A percentile compares a stretch with the other conserved stretches of the same genome.
These are phyloP conservation scores for Taeniopygia guttata DNA, from an alignment of 2,797 vertebrate species.

Conservation along the genomic window DNA sequence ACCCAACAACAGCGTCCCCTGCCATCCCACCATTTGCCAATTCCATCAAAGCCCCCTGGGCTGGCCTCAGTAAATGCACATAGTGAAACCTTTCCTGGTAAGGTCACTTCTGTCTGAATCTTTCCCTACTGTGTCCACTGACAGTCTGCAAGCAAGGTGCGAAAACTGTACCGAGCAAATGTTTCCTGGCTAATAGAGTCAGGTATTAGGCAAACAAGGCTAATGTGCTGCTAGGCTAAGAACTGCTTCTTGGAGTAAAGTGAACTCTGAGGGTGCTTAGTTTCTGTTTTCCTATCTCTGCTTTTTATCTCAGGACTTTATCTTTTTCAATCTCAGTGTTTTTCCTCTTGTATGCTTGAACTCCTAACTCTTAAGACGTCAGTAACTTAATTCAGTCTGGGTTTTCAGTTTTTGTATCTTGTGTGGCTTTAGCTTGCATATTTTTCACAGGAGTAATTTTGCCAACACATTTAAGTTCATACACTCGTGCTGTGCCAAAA, in stretches of 20 bases:
- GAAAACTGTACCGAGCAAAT: not conserved
- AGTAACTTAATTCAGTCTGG: not conserved
- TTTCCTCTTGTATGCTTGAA: not conserved
- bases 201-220: not conserved
- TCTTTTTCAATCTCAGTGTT: not conserved
- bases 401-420: not conserved
- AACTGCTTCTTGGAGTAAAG: not conserved
- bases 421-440: not conserved
- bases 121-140: not conserved
- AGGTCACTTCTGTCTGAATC: not conserved
- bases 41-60: not conserved
- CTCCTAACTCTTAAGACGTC: not conserved
- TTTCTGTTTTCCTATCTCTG: not conserved
- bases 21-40: not conserved
- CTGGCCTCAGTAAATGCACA: not conserved
- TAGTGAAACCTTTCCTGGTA: not conserved
- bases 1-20: not conserved
- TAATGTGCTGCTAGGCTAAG: not conserved
- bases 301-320: not conserved
- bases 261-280: not conserved
- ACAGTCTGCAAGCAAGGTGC: not conserved
- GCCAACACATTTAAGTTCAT: not conserved
- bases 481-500: not conserved
- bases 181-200: not conserved
- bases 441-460: not conserved